Base-by-base conservation (phyloP, 2,888 invertebrate species). In the Nomada goodeniana region DNA sequence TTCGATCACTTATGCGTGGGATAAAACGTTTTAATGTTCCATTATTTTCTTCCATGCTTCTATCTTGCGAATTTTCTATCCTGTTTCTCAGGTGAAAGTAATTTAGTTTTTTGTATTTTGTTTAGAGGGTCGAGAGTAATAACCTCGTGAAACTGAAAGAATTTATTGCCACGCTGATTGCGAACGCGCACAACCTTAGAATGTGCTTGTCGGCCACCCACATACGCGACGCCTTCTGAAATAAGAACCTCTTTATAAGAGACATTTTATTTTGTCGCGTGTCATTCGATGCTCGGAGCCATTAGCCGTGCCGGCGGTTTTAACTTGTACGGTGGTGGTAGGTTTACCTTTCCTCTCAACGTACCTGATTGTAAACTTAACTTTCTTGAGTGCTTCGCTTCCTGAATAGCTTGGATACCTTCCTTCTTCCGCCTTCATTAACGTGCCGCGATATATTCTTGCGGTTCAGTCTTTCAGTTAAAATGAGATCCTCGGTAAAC, bases 211-310 rank as follows among this genome's bases (percentile, higher is more conserved):
- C 18, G 36, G 13, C 13, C 26, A 64, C 11, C n/a, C 52, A 59
- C 53, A 53, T 60, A 55, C 71, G 64, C 64, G 82, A 72, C 68
- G 68, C 60, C 68, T 60, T 67, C 57, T 74, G 78, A 71, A 86
- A 80, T 74, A 85, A 85, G 82, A 88, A 88, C 61, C 71, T 77
- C 42, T 57, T 82, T 71, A 61, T 69, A 63, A 76, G 59, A 63
- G 83, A 76, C 75, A 83, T 87, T 88, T 85, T 86, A 86, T 87
- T 87, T 88, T 75, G 88, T 84, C 87, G 88, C 84, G 84, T 86
- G 87, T 88, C 86, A 87, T 86, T 84, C 83, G 88, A 88, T 84
- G 82, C 86, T 81, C 64, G 68, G 57, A 81, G 68, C 84, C 88
- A 87, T 88, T 88, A 88, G 84, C 81, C 76, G 67, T 60, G 65